Conservation (phyloP, 2,888 invertebrate genomes). For the Conops quadrifasciatus region DNA sequence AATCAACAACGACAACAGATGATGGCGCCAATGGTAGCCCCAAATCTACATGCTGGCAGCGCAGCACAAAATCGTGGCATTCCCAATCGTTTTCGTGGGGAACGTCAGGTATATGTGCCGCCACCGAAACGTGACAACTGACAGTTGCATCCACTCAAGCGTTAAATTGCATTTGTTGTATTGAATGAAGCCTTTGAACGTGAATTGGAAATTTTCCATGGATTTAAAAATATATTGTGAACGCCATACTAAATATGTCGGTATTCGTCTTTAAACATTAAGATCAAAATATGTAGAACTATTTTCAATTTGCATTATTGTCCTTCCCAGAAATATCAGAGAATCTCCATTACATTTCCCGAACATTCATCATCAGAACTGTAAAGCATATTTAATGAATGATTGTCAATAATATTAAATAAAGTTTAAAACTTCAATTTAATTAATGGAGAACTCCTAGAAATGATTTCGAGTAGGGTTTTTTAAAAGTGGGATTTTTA, state of each 20-base stretch:
- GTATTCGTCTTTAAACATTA: neutral
- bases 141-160: constrained; percentile 28
- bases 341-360: neutral
- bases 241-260: neutral
- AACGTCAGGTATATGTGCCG: constrained; percentile 66
- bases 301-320: neutral
- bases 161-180: neutral
- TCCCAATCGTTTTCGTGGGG: constrained; percentile 57
- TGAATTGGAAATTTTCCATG: neutral
- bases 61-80: constrained; percentile 41
- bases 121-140: constrained; percentile 64
- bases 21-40: constrained; percentile 9
- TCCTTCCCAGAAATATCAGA: neutral
- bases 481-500: no score
- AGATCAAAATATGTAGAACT: neutral
- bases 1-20: constrained; percentile 44
- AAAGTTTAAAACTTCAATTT: neutral
- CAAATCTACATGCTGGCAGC: constrained; percentile 16
- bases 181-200: neutral
- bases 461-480: no score
- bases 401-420: constrained; percentile 4
- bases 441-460: no score
- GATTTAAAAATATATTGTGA: neutral
- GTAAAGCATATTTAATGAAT: neutral
- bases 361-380: neutral